Percentiles rank a stretch among this genome's conserved stretches.
Evolutionary conservation across 2,888 invertebrate species (phyloP).

Genomic region (Dione juno): DNA sequence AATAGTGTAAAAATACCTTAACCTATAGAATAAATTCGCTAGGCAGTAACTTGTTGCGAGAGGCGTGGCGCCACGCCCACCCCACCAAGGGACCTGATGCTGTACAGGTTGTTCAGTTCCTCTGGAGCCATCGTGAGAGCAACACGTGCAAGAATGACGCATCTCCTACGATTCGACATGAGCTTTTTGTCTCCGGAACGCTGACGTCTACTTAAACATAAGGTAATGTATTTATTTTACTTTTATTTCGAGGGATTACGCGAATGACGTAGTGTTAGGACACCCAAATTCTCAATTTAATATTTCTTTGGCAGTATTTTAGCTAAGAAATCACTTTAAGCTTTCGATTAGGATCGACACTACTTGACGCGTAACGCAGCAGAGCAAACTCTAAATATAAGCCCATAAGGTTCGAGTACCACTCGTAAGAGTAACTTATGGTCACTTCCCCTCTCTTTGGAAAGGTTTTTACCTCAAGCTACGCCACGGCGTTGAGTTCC

Average conservation of each 20-base stretch:
- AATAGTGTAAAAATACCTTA: conserved; percentile 36
- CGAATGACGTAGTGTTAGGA: too few species aligned
- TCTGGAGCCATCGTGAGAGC: conserved; percentile 43
- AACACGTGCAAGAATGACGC: conserved; percentile 63
- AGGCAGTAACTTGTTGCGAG: conserved; percentile 68
- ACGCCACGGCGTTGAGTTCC: too few species aligned
- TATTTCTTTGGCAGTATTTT: too few species aligned
- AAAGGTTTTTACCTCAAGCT: too few species aligned
- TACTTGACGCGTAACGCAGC: too few species aligned
- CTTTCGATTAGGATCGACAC: too few species aligned
- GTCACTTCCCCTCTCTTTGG: too few species aligned
- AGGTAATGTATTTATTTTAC: conserved; percentile 57
- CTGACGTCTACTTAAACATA: conserved; percentile 81
- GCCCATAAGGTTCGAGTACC: too few species aligned
- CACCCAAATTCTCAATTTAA: not conserved
- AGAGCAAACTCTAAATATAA: too few species aligned
- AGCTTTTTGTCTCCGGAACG: conserved; percentile 79
- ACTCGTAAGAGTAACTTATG: too few species aligned
- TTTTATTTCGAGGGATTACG: not conserved
- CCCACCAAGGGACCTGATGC: conserved; percentile 42
- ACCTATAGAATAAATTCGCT: conserved; percentile 27
- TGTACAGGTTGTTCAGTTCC: conserved; percentile 46
- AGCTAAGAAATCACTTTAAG: too few species aligned
- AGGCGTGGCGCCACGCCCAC: conserved; percentile 65
- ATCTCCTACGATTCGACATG: conserved; percentile 76